Evolutionary conservation across 2,797 vertebrate species (phyloP).

Genomic region (Echiichthys vipera): DNA sequence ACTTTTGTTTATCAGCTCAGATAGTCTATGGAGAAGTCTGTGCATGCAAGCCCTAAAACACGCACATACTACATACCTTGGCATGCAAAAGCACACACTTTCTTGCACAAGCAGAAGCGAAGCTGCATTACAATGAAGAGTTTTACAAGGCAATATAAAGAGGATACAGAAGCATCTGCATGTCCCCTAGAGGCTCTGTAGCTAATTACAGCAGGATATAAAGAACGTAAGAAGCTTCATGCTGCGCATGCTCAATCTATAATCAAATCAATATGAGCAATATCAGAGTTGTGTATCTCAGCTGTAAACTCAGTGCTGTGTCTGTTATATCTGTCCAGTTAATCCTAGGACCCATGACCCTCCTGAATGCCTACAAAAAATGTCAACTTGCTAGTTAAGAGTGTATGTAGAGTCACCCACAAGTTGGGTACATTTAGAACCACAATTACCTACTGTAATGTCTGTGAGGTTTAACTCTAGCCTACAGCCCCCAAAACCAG

Average conservation of each 20-base stretch:
- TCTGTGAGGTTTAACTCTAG: conserved; percentile 18
- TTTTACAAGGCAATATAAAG: conserved; percentile 40
- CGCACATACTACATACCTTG: neutral
- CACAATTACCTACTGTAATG: neutral
- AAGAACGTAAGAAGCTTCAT: conserved; percentile 64
- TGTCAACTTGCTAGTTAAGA: neutral
- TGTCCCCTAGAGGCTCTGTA: conserved; percentile 45
- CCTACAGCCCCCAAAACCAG: conserved; percentile 21
- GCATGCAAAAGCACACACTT: conserved; percentile 33
- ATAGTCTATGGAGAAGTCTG: conserved; percentile 33
- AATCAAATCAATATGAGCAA: conserved; percentile 71
- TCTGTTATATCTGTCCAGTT: conserved; percentile 28
- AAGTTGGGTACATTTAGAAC: neutral
- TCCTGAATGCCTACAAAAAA: conserved; percentile 6
- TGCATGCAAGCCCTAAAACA: conserved; percentile 1
- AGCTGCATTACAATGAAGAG: conserved; percentile 22
- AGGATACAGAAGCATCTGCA: conserved; percentile 44
- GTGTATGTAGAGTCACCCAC: neutral
- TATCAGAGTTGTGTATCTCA: conserved; percentile 54
- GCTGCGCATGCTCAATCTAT: conserved; percentile 38
- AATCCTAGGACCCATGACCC: neutral
- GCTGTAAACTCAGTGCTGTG: conserved; percentile 42
- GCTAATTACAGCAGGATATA: conserved; percentile 66
- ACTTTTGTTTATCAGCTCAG: conserved; percentile 59
- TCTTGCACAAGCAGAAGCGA: conserved; percentile 22